These are phyloP conservation scores for Penaeus vannamei DNA, from an alignment of 1,140 invertebrate species.

Conservation along the genomic window DNA sequence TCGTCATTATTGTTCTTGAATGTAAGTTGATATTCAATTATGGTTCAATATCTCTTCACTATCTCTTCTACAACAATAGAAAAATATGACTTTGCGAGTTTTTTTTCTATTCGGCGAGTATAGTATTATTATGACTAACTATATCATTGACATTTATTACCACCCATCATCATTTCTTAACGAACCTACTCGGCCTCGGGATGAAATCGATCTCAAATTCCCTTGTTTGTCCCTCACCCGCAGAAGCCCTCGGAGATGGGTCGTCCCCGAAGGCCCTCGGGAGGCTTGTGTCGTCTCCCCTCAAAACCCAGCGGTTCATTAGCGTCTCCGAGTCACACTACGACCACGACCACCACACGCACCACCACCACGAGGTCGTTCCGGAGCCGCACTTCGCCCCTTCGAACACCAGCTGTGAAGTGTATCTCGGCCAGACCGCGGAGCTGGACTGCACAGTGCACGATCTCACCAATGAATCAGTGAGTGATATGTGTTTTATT, in stretches of 20 bases:
- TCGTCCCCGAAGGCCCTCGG: conserved; percentile 6
- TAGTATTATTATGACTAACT: no score
- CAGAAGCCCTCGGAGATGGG: neutral
- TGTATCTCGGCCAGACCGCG: conserved; percentile 16
- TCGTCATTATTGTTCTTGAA: no score
- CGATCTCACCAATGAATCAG: conserved; percentile 41
- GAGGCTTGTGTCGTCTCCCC: neutral
- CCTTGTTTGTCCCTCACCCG: neutral
- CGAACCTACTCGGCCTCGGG: no score
- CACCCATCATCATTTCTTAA: no score
- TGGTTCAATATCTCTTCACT: no score
- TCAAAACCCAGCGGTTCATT: conserved; percentile 30
- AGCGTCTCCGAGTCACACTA: conserved; percentile 46
- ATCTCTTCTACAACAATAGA: no score
- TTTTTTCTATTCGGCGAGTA: no score
- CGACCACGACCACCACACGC: conserved; percentile 48
- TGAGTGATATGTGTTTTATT: neutral
- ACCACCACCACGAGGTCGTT: conserved; percentile 38
- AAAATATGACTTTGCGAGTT: no score
- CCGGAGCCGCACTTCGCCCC: conserved; percentile 29
- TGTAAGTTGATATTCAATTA: no score
- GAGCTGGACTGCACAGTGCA: conserved; percentile 36
- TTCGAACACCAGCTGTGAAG: conserved; percentile 26
- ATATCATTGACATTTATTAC: no score
- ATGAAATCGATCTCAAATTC: no score